These are phyloP conservation scores for Grammomys surdaster DNA, from an alignment of 2,113 vertebrate genomes.

Conservation along the genomic window DNA sequence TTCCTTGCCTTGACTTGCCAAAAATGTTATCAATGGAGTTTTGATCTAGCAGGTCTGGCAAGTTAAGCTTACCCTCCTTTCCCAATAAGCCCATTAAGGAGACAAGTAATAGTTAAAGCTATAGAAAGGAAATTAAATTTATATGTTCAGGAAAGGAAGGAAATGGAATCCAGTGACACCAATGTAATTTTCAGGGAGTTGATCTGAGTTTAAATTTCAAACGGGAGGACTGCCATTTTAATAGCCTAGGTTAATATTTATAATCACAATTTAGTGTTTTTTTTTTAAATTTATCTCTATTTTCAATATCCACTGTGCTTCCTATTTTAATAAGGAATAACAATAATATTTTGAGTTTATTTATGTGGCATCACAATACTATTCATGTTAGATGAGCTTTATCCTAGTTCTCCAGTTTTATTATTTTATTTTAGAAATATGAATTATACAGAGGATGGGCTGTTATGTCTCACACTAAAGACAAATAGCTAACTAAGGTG, in stretches of 20 bases:
- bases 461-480: background rate
- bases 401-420: slow-evolving; percentile 3
- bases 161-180: background rate
- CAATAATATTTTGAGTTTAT: background rate
- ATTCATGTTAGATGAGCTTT: background rate
- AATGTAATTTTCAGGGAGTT: background rate
- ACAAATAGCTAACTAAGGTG: background rate
- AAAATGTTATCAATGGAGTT: background rate
- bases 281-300: slow-evolving; percentile 2
- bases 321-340: background rate
- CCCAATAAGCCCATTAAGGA: background rate
- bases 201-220: background rate
- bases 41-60: background rate
- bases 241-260: background rate
- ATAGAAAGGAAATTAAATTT: background rate
- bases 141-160: background rate
- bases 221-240: background rate
- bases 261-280: background rate
- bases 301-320: slow-evolving; percentile 28
- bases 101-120: background rate
- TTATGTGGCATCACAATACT: background rate
- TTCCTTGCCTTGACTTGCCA: background rate
- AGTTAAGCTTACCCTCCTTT: background rate
- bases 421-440: slow-evolving; percentile 7
- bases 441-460: background rate